Conservation (phyloP, 2,113 vertebrate genomes). For the Salvelinus fontinalis region DNA sequence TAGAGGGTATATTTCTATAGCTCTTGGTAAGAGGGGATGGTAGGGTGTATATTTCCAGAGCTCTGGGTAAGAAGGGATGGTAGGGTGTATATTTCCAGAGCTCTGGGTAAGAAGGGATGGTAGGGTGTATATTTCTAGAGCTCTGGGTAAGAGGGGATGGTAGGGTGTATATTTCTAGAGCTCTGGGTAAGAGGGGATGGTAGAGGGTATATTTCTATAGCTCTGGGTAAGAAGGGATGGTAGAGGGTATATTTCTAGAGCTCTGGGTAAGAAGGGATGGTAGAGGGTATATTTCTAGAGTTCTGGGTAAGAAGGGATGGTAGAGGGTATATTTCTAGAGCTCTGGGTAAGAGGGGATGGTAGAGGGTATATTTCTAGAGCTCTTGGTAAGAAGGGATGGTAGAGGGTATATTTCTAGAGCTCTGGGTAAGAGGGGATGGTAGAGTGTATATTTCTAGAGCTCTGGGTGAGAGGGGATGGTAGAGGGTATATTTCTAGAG, state of each 20-base stretch:
- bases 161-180: neutral
- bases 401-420: neutral
- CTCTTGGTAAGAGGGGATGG: too few species aligned
- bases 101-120: too few species aligned
- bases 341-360: conserved; percentile 19
- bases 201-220: neutral
- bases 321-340: neutral
- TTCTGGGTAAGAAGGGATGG: too few species aligned
- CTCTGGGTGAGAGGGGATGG: too few species aligned
- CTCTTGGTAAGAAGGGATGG: too few species aligned
- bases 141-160: conserved; percentile 17
- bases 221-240: too few species aligned
- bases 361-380: neutral
- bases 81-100: neutral
- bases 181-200: too few species aligned
- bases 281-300: neutral
- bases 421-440: conserved; percentile 15
- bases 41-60: neutral
- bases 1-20: neutral
- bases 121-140: neutral
- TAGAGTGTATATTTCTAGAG: neutral
- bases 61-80: conserved; percentile 15
- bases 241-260: neutral
- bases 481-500: too few species aligned
- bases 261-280: conserved; percentile 17